These are phyloP conservation scores for Gonocerus acuteangulatus DNA, from an alignment of 2,888 invertebrate genomes.

Conservation along the genomic window DNA sequence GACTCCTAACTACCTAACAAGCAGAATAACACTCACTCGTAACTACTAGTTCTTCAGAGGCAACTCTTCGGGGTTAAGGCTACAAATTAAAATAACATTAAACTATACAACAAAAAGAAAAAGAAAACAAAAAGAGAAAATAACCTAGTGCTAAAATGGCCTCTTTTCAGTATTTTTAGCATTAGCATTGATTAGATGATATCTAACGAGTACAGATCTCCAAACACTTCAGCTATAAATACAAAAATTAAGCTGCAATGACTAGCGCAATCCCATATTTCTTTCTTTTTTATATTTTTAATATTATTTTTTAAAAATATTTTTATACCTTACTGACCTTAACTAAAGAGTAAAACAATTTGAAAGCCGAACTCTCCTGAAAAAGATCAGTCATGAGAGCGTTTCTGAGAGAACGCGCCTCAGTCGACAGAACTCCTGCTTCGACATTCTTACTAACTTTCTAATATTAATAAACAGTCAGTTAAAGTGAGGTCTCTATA, in stretches of 20 bases:
- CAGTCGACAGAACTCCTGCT: conserved; percentile 22
- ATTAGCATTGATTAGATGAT: conserved; percentile 18
- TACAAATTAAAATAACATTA: conserved; percentile 2
- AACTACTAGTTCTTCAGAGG: conserved; percentile 18
- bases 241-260: conserved; percentile 31
- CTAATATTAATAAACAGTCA: conserved; percentile 13
- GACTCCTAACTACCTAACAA: conserved; percentile 33
- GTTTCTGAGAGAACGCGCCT: not conserved
- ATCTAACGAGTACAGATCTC: conserved; percentile 20
- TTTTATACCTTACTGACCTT: conserved; percentile 9
- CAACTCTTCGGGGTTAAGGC: conserved; percentile 9
- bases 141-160: conserved; percentile 21
- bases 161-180: conserved; percentile 18
- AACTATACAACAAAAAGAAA: conserved; percentile 3
- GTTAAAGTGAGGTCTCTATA: conserved; percentile 15
- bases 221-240: conserved; percentile 22
- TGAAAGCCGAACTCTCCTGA: conserved; percentile 6
- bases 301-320: conserved; percentile 2
- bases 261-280: conserved; percentile 28
- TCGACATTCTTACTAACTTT: not conserved
- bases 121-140: conserved; percentile 3
- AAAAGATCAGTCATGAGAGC: conserved; percentile 1
- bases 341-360: conserved; percentile 12
- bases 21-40: conserved; percentile 11
- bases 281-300: conserved; percentile 4